Percentiles rank a stretch among this genome's conserved stretches.
These are phyloP conservation scores for Corythaixoides concolor DNA, from an alignment of 2,113 vertebrate genomes.

Conservation along the genomic window DNA sequence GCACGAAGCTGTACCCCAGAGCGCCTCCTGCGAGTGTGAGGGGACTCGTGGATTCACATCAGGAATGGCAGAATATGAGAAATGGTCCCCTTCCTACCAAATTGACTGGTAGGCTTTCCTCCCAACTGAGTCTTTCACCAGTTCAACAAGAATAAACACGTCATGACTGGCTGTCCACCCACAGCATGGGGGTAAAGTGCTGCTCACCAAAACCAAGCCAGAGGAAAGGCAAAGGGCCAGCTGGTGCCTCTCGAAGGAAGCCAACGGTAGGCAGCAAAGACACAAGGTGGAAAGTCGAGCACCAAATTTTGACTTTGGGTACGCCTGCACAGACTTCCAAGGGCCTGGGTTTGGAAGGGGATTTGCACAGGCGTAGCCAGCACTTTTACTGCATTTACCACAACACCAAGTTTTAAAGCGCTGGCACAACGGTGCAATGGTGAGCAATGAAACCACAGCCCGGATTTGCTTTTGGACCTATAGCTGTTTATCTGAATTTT, in stretches of 20 bases:
- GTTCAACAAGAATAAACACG: neutral
- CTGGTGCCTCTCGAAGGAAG: neutral
- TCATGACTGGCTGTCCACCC: neutral
- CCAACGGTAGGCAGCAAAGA: neutral
- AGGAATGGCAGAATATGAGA: neutral
- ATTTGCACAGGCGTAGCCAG: neutral
- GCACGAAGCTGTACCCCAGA: neutral
- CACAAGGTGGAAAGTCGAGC: accelerated
- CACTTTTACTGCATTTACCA: neutral
- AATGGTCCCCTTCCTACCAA: neutral
- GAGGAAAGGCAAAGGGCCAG: neutral
- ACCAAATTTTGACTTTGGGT: neutral
- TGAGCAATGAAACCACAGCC: slow-evolving; percentile 20
- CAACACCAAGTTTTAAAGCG: neutral
- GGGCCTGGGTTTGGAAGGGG: neutral
- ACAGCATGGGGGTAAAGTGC: neutral
- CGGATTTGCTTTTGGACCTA: neutral
- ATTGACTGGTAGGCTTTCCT: neutral
- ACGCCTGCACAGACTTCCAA: neutral
- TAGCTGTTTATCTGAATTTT: slow-evolving; percentile 17
- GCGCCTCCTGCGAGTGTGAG: neutral
- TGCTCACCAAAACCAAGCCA: neutral
- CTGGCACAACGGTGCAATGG: neutral
- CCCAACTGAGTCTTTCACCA: neutral
- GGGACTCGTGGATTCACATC: neutral